Conservation (phyloP, 2,888 invertebrate species). For the Drosophila neotestacea region DNA sequence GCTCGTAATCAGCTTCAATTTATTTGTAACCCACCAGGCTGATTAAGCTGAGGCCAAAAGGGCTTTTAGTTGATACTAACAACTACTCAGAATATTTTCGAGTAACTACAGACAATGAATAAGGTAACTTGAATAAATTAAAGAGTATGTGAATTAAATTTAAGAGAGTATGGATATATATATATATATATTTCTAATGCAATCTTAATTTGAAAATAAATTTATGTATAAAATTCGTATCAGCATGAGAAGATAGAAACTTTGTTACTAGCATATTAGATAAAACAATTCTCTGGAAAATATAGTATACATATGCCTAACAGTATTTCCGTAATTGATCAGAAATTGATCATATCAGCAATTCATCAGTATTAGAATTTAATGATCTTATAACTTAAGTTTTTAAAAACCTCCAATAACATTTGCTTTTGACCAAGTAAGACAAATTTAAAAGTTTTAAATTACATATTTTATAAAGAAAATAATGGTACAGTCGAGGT, state of each 20-base stretch:
- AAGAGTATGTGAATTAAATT: background rate
- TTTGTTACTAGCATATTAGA: background rate
- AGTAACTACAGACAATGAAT: background rate
- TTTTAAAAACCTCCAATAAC: no score
- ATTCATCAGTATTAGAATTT: no score
- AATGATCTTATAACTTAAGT: no score
- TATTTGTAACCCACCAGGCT: conserved; percentile 21
- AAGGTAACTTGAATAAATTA: background rate
- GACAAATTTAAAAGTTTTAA: no score
- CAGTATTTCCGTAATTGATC: background rate
- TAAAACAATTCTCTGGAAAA: background rate
- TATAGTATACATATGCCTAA: background rate
- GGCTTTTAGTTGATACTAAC: conserved; percentile 1
- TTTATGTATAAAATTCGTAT: background rate
- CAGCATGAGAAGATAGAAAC: background rate
- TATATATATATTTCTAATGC: no score
- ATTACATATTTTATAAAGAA: no score
- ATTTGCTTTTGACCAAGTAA: no score
- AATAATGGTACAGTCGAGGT: no score
- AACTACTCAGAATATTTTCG: background rate
- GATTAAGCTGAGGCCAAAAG: conserved; percentile 35
- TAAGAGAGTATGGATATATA: no score
- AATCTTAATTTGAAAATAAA: no score
- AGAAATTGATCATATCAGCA: background rate
- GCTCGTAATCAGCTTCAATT: conserved; percentile 16